Conservation (phyloP, 1,140 invertebrate species). For the Propsilocerus akamusi region DNA sequence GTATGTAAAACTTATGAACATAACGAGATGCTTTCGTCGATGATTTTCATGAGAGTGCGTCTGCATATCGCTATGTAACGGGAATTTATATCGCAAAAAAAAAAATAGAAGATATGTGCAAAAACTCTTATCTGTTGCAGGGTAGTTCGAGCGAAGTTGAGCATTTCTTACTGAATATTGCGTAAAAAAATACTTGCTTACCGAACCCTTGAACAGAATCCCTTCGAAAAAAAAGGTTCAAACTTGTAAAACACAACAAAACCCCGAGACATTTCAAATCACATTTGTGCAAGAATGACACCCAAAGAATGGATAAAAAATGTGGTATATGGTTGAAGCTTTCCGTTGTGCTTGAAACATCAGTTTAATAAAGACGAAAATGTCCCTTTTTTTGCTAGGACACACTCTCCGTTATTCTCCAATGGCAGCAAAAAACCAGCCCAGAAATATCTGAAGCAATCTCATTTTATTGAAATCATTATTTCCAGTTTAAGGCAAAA, state of each 20-base stretch:
- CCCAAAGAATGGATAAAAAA: background rate
- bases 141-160: too few relatives aligned
- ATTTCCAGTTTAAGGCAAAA: background rate
- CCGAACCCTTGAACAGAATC: too few relatives aligned
- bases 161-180: too few relatives aligned
- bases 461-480: background rate
- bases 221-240: background rate
- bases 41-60: too few relatives aligned
- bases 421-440: background rate
- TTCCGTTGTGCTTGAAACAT: background rate
- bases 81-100: too few relatives aligned
- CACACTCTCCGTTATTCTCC: background rate
- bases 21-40: too few relatives aligned
- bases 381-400: background rate
- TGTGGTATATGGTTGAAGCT: background rate
- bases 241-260: background rate
- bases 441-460: background rate
- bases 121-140: too few relatives aligned
- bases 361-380: slow-evolving; percentile 1
- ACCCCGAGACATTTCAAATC: slow-evolving; percentile 1
- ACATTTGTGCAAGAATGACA: background rate
- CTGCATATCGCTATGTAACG: too few relatives aligned
- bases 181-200: too few relatives aligned
- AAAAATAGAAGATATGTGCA: too few relatives aligned
- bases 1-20: too few relatives aligned